Evolutionary conservation across 2,888 invertebrate genomes (phyloP).

Genomic region (Nomada lathburiana): DNA sequence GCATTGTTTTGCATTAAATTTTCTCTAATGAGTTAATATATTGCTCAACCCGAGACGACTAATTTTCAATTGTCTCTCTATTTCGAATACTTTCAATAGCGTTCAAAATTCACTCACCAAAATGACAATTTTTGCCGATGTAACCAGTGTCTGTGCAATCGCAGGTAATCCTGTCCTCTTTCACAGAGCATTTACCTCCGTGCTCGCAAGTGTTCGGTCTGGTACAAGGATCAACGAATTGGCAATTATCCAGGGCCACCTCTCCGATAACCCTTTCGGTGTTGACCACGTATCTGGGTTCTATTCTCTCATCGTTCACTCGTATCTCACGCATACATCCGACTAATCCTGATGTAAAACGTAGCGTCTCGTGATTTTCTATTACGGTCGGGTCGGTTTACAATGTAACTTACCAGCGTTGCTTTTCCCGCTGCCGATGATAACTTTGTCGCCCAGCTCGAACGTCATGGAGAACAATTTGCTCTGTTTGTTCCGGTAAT

Average conservation of each 20-base stretch:
- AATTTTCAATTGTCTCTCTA: too few species aligned
- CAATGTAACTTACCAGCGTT: conserved; percentile 79
- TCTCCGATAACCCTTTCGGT: conserved; percentile 94
- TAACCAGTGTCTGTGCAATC: conserved; percentile 96
- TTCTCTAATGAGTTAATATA: background rate
- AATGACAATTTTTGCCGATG: conserved; percentile 97
- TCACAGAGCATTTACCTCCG: conserved; percentile 95
- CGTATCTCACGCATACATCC: conserved; percentile 96
- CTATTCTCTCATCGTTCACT: conserved; percentile 92
- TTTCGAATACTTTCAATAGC: too few species aligned
- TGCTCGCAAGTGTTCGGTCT: conserved; percentile 97
- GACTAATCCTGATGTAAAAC: conserved; percentile 88
- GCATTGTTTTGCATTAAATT: background rate
- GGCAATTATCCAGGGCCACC: conserved; percentile 95
- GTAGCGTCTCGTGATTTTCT: too few species aligned
- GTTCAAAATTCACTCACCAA: conserved; percentile 85
- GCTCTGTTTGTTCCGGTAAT: conserved; percentile 90
- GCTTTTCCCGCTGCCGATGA: conserved; percentile 92
- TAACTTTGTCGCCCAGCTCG: conserved; percentile 89
- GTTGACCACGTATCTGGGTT: conserved; percentile 92
- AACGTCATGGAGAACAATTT: conserved; percentile 89
- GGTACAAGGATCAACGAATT: conserved; percentile 95
- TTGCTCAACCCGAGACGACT: background rate
- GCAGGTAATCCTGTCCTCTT: conserved; percentile 94
- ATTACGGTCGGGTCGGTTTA: background rate